Conservation (phyloP, 2,888 invertebrate species). For the Apodemia mormo region DNA sequence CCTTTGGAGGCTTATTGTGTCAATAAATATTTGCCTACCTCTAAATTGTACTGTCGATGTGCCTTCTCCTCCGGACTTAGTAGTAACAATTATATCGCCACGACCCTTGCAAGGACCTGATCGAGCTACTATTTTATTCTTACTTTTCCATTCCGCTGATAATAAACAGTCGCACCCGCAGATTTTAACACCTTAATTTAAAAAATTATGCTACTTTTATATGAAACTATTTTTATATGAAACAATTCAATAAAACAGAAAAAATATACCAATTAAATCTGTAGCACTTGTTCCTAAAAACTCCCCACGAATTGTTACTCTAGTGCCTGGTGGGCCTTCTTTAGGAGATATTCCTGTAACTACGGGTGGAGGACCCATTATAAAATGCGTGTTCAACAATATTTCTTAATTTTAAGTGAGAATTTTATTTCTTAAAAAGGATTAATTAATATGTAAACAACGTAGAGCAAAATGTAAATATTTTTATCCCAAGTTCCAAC, state of each 20-base stretch:
- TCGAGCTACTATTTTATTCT: slow-evolving; percentile 97
- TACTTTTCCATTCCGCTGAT: slow-evolving; percentile 98
- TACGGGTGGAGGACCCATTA: slow-evolving; percentile 89
- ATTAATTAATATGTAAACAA: neutral
- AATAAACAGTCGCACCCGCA: slow-evolving; percentile 97
- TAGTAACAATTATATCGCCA: slow-evolving; percentile 95
- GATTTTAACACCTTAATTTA: slow-evolving; percentile 90
- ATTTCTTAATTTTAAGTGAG: neutral
- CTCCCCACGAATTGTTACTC: slow-evolving; percentile 97
- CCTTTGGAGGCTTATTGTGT: neutral
- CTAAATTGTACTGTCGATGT: slow-evolving; percentile 94
- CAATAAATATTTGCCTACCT: slow-evolving; percentile 65
- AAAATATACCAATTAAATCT: slow-evolving; percentile 89
- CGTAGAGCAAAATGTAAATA: no score
- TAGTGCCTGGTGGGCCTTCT: slow-evolving; percentile 98
- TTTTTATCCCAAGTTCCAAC: no score
- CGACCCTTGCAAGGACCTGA: slow-evolving; percentile 95
- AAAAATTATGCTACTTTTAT: slow-evolving; percentile 12
- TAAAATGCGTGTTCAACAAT: slow-evolving; percentile 19
- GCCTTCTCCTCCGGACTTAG: slow-evolving; percentile 92
- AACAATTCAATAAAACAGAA: neutral
- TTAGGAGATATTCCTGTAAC: slow-evolving; percentile 99
- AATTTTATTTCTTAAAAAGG: neutral
- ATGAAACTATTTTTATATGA: neutral
- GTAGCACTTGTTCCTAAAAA: slow-evolving; percentile 92